Evolutionary conservation across 2,113 vertebrate genomes (phyloP).

Genomic region (Urocitellus parryii): DNA sequence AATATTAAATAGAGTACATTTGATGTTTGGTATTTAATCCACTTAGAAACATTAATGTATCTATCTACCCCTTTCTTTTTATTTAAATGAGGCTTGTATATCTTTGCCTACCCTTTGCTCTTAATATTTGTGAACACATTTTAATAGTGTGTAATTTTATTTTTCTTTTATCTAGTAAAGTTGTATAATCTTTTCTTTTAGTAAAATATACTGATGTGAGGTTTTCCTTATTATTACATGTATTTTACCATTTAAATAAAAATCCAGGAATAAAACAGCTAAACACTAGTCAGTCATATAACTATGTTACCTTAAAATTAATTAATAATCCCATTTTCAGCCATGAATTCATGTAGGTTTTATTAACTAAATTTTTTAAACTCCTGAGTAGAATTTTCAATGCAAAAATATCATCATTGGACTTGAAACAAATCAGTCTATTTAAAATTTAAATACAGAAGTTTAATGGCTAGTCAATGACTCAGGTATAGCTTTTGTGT

Average conservation of each 20-base stretch:
- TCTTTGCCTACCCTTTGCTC: neutral
- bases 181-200: neutral
- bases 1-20: neutral
- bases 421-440: neutral
- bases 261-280: neutral
- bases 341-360: neutral
- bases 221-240: neutral
- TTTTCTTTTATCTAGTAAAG: neutral
- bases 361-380: neutral
- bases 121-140: neutral
- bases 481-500: neutral
- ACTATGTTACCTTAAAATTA: neutral
- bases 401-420: slow-evolving; percentile 23
- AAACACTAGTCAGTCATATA: neutral
- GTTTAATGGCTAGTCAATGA: neutral
- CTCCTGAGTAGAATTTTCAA: neutral
- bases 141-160: neutral
- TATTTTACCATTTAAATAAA: neutral
- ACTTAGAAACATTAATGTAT: too few relatives aligned
- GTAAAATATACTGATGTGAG: neutral
- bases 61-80: neutral
- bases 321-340: neutral
- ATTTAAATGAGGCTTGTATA: neutral
- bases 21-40: neutral
- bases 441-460: neutral